Percentiles rank a stretch among this genome's conserved stretches.
Conservation (phyloP, 2,888 invertebrate genomes). For the Elysia crispata region DNA sequence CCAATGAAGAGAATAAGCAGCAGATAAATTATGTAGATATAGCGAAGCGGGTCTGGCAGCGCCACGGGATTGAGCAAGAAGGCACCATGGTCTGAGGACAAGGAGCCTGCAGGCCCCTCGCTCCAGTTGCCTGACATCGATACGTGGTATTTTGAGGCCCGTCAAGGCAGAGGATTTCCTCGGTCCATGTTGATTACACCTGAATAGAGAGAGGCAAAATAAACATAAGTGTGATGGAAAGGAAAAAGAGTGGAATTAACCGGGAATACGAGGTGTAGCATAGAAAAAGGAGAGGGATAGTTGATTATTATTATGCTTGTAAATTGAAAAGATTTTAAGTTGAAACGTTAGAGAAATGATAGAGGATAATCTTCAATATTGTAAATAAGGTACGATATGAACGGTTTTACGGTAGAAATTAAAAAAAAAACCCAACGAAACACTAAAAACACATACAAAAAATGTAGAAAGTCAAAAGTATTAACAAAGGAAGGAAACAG, state of each 20-base stretch:
- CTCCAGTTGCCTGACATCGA: constrained; percentile 52
- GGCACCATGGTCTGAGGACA: constrained; percentile 57
- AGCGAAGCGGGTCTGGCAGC: background rate
- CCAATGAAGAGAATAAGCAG: background rate
- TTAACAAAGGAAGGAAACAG: too few species aligned
- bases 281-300: too few species aligned
- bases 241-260: background rate
- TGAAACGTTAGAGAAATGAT: too few species aligned
- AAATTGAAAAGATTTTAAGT: too few species aligned
- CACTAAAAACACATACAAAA: too few species aligned
- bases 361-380: too few species aligned
- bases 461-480: too few species aligned
- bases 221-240: background rate
- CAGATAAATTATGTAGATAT: background rate
- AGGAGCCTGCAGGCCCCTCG: constrained; percentile 55
- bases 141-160: background rate
- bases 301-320: too few species aligned
- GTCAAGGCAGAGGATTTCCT: background rate
- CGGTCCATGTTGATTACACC: too few species aligned
- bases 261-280: too few species aligned
- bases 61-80: constrained; percentile 46
- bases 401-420: too few species aligned
- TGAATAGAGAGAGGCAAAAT: constrained; percentile 15
- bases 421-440: background rate
- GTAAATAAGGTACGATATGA: too few species aligned